Base-by-base conservation (phyloP, 2,888 invertebrate genomes). In the Pollenia griseotomentosa region DNA sequence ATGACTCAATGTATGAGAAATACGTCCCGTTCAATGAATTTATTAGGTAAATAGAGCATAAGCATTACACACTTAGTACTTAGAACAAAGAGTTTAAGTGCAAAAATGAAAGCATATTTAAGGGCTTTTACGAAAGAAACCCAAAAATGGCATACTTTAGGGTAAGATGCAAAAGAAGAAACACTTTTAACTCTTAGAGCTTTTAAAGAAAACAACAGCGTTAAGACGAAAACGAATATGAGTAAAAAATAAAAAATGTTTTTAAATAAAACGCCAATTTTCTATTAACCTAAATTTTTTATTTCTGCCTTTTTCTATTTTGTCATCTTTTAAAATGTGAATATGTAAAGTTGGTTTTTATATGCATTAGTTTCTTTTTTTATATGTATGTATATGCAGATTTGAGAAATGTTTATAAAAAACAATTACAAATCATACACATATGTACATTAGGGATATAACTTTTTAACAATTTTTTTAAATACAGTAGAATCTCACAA, bases 221-320 rank as follows among this genome's bases (percentile, higher is more conserved):
- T 53, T 61, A 46, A 40, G 42, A 78, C 42, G 66, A 59, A 65
- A 2, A 65, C 14, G 55, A 48, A 40, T 61, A 57, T 48, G 42
- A 46, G n/a, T 16, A 59, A 7, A 65, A 53, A 19, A 66, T 46
- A 53, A 57, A 61, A 71, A 84, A 46, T 33, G 16, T 53, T 79
- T 83, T 74, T 12, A 84, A 65, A 84, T 78, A 81, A 46, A 82
- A 66, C 70, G 78, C 74, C 84, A 84, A 87, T 84, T 87, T 84
- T 82, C 87, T 87, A 87, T 87, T 87, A 84, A 87, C 87, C 87
- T 75, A 87, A 73, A 84, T 87, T 84, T 44, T 71, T 23, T 23
- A 23, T 23, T 23, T 23, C 23, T 23, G 23, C 23, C 12, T 44
- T 57, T 53, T 16, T 14, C n/a, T 74, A 42, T 59, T 59, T 65